Conservation (phyloP, 2,797 vertebrate genomes). For the Discoglossus pictus region DNA sequence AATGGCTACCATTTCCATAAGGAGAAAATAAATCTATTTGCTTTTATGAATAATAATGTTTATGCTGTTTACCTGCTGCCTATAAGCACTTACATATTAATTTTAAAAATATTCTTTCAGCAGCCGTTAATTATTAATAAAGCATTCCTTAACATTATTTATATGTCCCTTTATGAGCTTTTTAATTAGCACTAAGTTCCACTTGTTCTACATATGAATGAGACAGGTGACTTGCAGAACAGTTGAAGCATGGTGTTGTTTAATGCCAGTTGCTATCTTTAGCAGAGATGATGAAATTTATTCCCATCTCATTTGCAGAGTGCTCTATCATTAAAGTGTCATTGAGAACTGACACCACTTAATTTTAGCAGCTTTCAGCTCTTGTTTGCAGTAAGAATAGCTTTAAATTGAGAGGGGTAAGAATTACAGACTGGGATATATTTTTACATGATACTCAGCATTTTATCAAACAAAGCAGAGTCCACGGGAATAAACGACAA, state of each 20-base stretch:
- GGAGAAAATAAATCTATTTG: too few relatives aligned
- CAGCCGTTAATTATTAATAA: too few relatives aligned
- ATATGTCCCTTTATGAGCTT: conserved; percentile 62
- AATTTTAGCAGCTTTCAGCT: conserved; percentile 96
- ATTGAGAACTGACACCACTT: conserved; percentile 98
- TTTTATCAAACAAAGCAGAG: conserved; percentile 86
- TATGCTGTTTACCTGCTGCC: too few relatives aligned
- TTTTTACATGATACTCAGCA: conserved; percentile 84
- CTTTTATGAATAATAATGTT: too few relatives aligned
- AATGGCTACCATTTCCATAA: too few relatives aligned
- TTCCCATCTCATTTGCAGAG: conserved; percentile 87
- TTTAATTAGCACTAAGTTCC: conserved; percentile 84
- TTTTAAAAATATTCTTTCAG: too few relatives aligned
- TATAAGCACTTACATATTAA: too few relatives aligned
- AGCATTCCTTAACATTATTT: conserved; percentile 39
- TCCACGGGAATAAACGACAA: conserved; percentile 73
- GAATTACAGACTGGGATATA: conserved; percentile 74
- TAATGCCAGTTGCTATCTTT: conserved; percentile 81
- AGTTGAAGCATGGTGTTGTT: conserved; percentile 68
- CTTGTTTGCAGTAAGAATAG: conserved; percentile 79
- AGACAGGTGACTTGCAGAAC: conserved; percentile 83
- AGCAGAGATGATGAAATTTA: conserved; percentile 88
- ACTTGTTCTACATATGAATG: conserved; percentile 77
- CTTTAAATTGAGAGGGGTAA: conserved; percentile 80
- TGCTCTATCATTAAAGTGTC: conserved; percentile 97